Conservation (phyloP, 2,797 vertebrate genomes). For the Arremon brunneinucha region DNA sequence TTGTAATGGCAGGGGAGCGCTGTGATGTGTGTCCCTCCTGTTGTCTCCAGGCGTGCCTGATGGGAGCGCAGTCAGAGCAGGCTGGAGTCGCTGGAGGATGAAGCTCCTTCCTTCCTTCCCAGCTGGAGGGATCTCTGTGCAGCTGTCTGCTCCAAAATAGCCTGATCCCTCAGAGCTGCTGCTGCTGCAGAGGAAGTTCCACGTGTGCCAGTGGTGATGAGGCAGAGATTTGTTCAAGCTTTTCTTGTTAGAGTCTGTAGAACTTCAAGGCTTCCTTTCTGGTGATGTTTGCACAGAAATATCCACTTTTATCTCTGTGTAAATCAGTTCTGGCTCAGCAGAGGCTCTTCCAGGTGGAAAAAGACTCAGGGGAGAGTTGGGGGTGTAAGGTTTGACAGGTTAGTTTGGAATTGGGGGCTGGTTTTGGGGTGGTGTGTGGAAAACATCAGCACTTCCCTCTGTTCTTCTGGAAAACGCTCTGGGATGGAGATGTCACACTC, state of each 20-base stretch:
- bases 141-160: conserved; percentile 6
- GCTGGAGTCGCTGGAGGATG: background rate
- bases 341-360: background rate
- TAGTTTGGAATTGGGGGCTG: background rate
- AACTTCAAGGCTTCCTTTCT: background rate
- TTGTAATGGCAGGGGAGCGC: background rate
- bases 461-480: background rate
- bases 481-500: fast-evolving
- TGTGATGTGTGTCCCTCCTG: background rate
- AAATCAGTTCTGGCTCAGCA: background rate
- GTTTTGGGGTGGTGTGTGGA: background rate
- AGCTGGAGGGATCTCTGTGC: background rate
- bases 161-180: background rate
- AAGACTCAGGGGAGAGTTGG: background rate
- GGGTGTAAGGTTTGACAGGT: background rate
- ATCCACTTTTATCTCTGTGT: background rate
- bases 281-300: background rate
- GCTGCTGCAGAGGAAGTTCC: background rate
- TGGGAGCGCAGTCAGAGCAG: background rate
- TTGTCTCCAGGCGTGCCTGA: background rate
- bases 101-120: conserved; percentile 7
- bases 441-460: no score
- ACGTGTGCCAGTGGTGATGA: background rate
- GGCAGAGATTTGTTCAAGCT: background rate
- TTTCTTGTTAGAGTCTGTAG: background rate